Evolutionary conservation across 2,888 invertebrate genomes (phyloP).

Genomic region (Drosophila limbata): DNA sequence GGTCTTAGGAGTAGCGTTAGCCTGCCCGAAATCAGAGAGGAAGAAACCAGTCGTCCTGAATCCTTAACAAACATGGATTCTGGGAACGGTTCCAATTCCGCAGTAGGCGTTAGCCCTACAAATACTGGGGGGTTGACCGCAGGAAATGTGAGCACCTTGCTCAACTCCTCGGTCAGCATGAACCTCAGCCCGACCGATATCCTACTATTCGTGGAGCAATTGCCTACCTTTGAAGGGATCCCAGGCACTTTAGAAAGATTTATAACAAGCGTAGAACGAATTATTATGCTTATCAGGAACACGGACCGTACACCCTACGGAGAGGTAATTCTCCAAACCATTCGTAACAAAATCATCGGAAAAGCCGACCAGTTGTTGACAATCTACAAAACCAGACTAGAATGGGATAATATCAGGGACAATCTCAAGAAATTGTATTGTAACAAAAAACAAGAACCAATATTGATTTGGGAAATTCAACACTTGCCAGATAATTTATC

Average conservation of each 20-base stretch:
- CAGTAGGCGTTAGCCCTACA: not conserved
- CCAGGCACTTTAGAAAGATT: not conserved
- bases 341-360: conserved; percentile 3
- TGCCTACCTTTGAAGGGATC: not conserved
- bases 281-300: not conserved
- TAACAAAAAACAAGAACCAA: not conserved
- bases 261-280: not conserved
- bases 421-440: not conserved
- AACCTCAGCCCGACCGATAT: not conserved
- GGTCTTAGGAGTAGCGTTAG: not conserved
- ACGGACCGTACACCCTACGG: conserved; percentile 9
- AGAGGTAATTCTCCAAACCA: not conserved
- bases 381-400: not conserved
- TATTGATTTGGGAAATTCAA: not conserved
- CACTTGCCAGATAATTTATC: not conserved
- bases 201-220: not conserved
- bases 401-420: not conserved
- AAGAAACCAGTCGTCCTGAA: not conserved
- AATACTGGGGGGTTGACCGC: not conserved
- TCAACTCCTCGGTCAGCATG: not conserved
- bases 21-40: not conserved
- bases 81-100: not conserved
- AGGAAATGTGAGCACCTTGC: not conserved
- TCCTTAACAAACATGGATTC: not conserved
- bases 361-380: not conserved